phyloP scores from a whole-genome alignment of 2,113 vertebrate species.

The Cheirogaleus medius region DNA sequence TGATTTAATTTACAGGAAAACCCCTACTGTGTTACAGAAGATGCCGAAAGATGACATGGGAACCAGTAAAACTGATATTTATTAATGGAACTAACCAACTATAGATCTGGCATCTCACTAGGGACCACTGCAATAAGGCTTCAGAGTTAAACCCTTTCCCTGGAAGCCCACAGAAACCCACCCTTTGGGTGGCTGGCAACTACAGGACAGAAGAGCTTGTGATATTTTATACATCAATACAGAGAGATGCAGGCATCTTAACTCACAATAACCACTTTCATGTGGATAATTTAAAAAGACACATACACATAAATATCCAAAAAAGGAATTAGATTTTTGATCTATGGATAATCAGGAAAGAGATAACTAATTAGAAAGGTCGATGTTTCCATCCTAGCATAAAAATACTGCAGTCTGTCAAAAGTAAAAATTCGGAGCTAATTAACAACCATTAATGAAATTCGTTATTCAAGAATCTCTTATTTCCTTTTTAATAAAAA shows the following conservation, averaged over 20 bases:
- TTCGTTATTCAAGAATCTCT: background rate
- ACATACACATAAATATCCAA: background rate
- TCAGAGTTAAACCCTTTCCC: background rate
- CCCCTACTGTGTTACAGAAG: constrained; percentile 42
- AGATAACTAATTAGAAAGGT: background rate
- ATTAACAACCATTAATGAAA: background rate
- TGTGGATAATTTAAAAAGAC: background rate
- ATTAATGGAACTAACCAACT: constrained; percentile 54
- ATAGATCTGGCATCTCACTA: constrained; percentile 37
- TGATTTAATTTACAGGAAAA: constrained; percentile 71
- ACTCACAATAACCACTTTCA: background rate
- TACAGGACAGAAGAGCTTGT: background rate
- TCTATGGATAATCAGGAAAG: background rate
- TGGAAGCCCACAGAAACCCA: background rate
- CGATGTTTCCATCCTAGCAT: background rate
- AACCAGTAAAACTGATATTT: constrained; percentile 60
- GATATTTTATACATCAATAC: background rate
- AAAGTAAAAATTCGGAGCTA: constrained; percentile 4
- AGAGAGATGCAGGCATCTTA: background rate
- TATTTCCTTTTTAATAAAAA: background rate
- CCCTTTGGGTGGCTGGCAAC: background rate
- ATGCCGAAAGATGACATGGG: constrained; percentile 63
- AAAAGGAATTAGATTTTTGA: background rate
- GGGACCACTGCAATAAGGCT: background rate
- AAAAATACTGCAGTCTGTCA: background rate